Conservation (phyloP, 2,113 vertebrate genomes). For the Oreochromis niloticus region DNA sequence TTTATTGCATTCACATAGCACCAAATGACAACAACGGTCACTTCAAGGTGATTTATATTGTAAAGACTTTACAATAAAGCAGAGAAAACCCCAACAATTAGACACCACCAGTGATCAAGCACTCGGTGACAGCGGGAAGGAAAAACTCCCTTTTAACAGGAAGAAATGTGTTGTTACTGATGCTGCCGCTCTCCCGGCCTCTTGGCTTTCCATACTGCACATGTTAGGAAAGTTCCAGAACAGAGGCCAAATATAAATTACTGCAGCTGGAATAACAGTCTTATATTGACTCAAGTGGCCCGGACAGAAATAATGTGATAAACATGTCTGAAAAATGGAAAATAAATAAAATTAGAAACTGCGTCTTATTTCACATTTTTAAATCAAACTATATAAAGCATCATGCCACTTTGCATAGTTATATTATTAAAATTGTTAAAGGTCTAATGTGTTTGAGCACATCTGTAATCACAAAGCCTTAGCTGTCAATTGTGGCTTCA, state of each 20-base stretch:
- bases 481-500: accelerated
- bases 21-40: not conserved
- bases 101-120: not conserved
- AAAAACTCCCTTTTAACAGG: not conserved
- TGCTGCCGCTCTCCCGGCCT: accelerated
- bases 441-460: not conserved
- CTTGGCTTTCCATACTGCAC: not conserved
- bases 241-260: not conserved
- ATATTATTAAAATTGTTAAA: not conserved
- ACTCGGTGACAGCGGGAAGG: not conserved
- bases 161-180: accelerated
- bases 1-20: accelerated
- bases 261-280: not conserved
- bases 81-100: not conserved
- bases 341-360: not conserved
- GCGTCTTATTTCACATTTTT: not conserved
- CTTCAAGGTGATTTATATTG: not conserved
- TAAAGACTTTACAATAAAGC: not conserved
- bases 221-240: not conserved
- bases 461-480: not conserved
- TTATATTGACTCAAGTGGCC: not conserved
- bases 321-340: not conserved
- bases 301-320: not conserved
- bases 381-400: not conserved
- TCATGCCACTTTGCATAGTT: accelerated